phyloP scores from a whole-genome alignment of 2,113 vertebrate species.

The Podarcis cretensis region DNA sequence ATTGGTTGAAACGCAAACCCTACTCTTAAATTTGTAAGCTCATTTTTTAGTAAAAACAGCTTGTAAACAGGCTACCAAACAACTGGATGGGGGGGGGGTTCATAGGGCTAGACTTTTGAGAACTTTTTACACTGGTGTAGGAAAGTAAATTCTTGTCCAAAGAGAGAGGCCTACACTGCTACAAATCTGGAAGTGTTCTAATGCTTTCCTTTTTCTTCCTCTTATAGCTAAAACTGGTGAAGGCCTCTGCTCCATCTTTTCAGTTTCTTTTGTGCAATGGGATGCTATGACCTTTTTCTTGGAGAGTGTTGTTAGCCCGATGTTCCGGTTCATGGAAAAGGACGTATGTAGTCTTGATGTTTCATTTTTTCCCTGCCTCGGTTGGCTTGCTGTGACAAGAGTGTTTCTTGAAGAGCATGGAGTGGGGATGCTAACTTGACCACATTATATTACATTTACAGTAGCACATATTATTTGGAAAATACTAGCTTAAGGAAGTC shows the following conservation, averaged over 20 bases:
- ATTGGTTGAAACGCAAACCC: background rate
- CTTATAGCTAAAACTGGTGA: conserved; percentile 81
- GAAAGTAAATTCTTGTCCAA: background rate
- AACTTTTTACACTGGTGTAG: background rate
- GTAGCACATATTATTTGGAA: background rate
- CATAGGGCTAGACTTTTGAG: background rate
- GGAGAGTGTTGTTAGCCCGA: conserved; percentile 88
- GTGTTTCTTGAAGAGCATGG: background rate
- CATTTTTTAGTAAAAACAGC: background rate
- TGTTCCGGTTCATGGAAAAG: conserved; percentile 87
- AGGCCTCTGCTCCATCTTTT: conserved; percentile 87
- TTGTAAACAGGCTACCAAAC: background rate
- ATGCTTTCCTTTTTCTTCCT: conserved; percentile 34
- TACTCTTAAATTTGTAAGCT: background rate
- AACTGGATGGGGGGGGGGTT: background rate
- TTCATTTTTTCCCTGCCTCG: background rate
- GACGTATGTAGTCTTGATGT: conserved; percentile 80
- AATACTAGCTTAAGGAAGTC: conserved; percentile 3
- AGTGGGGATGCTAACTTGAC: background rate
- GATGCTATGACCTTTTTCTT: conserved; percentile 96
- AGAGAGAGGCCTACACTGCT: background rate
- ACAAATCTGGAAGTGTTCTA: background rate
- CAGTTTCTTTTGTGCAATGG: conserved; percentile 92
- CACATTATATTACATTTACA: background rate
- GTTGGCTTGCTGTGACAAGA: background rate